Evolutionary conservation across 2,888 invertebrate genomes (phyloP), one percentile per base, ranked within the genome.

Genomic region (Polietes domitor): DNA sequence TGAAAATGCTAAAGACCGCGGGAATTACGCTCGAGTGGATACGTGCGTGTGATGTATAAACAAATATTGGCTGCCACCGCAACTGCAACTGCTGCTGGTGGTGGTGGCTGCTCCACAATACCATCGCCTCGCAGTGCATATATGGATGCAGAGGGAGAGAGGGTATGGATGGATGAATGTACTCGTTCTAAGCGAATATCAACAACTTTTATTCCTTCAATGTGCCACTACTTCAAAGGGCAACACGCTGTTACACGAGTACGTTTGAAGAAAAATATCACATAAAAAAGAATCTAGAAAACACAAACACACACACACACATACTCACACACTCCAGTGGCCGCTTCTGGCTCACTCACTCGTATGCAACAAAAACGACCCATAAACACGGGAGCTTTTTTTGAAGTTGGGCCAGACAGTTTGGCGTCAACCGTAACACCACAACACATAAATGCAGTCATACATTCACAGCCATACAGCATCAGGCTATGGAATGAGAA

Each of bases 21-120:
- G 81, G 84, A 84, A 81, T 84, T 84, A 78, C 63, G 78, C 84
- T 84, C 61, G 84, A 81, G 84, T 84, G 81, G 78, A 75, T 63
- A 73, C 24, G 24, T 68, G 43, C 80, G 80, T 84, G 68, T 78
- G 78, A 75, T 80, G 73, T 77, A 80, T 76, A 81, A 81, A 75
- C 80, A 83, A 72, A 41, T 68, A 68, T 68, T 61, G 24, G 68
- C 68, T 41, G 43, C 68, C 21, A 21, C 68, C 24, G 24, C 68
- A 41, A 41, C 68, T 68, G 41, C 41, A 68, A n/a, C 37, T 41
- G 43, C 68, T 37, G 24, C 70, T 74, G 70, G 47, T 37, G 37
- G 37, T 9, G 37, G 37, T 37, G 37, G 32, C 47, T 24, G 58
- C 50, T 41, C 12, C 41, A 41, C 53, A 55, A 82, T 68, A 78